These are phyloP conservation scores for Aplochiton taeniatus DNA, from an alignment of 2,797 vertebrate species.

Conservation along the genomic window DNA sequence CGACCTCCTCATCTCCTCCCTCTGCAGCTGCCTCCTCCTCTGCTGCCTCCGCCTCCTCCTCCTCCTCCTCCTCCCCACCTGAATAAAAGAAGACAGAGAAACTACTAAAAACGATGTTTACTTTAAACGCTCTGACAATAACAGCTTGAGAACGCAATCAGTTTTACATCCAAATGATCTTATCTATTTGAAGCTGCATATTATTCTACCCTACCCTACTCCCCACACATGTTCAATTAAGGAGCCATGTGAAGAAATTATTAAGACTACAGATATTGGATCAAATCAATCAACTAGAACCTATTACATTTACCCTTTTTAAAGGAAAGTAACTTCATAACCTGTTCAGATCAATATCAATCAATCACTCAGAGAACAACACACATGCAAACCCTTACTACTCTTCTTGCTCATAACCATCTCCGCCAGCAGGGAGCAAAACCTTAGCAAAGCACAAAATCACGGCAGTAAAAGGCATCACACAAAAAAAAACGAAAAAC, in stretches of 20 bases:
- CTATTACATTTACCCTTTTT: no score
- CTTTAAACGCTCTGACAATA: neutral
- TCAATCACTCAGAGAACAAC: neutral
- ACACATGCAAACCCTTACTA: slow-evolving; percentile 7
- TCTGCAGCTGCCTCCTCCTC: slow-evolving; percentile 5
- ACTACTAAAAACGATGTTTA: neutral
- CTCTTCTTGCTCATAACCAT: neutral
- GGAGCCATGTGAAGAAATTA: no score
- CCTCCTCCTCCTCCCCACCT: slow-evolving; percentile 29
- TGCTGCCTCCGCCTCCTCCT: slow-evolving; percentile 2
- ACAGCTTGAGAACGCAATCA: neutral
- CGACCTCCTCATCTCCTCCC: neutral
- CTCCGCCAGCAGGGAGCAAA: slow-evolving; percentile 1
- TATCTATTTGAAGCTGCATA: neutral
- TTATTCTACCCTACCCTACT: neutral
- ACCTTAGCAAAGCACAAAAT: slow-evolving; percentile 3
- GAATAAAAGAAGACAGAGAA: slow-evolving; percentile 1
- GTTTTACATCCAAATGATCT: neutral
- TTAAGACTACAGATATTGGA: no score
- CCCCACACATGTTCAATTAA: no score
- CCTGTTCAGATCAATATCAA: slow-evolving; percentile 33
- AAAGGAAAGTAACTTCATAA: neutral
- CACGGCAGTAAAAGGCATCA: slow-evolving; percentile 16
- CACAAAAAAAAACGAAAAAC: no score
- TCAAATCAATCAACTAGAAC: no score